Percentiles rank a stretch among this genome's conserved stretches.
These are phyloP conservation scores for Cyrtodaria siliqua DNA, from an alignment of 2,888 invertebrate genomes.

Conservation along the genomic window DNA sequence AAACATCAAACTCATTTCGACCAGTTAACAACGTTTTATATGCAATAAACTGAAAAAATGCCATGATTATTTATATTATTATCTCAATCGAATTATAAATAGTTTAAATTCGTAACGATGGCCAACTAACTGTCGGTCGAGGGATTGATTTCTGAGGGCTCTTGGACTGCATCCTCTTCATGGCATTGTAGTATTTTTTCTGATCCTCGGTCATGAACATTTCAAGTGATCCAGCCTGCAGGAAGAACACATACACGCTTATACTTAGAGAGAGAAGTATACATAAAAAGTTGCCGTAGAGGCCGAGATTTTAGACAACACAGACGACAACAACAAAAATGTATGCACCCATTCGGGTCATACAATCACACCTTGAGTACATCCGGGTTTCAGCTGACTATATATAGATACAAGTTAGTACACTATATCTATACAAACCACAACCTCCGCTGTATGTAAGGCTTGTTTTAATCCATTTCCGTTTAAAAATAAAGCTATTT, in stretches of 20 bases:
- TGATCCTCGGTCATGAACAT: conserved; percentile 99
- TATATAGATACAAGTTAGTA: background rate
- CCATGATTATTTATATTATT: no score
- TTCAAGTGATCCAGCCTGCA: conserved; percentile 93
- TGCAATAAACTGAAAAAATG: no score
- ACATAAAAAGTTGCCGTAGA: background rate
- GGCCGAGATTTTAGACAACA: no score
- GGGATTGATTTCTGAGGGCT: conserved; percentile 99
- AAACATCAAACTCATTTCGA: no score
- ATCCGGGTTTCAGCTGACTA: no score
- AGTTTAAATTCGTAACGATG: background rate
- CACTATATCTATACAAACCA: conserved; percentile 6
- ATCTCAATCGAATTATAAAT: no score
- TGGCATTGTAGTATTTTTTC: conserved; percentile 99
- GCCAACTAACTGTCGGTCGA: conserved; percentile 93
- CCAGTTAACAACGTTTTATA: no score
- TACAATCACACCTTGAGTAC: no score
- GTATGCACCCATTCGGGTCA: no score
- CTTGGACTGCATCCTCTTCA: conserved; percentile 99
- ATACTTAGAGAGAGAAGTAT: background rate
- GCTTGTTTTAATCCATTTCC: background rate
- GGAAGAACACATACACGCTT: conserved; percentile 43
- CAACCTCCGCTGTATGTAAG: background rate
- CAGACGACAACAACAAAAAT: no score
- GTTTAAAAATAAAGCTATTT: no score